Base-by-base conservation (phyloP, 2,113 vertebrate genomes). In the Gymnorhina tibicen region DNA sequence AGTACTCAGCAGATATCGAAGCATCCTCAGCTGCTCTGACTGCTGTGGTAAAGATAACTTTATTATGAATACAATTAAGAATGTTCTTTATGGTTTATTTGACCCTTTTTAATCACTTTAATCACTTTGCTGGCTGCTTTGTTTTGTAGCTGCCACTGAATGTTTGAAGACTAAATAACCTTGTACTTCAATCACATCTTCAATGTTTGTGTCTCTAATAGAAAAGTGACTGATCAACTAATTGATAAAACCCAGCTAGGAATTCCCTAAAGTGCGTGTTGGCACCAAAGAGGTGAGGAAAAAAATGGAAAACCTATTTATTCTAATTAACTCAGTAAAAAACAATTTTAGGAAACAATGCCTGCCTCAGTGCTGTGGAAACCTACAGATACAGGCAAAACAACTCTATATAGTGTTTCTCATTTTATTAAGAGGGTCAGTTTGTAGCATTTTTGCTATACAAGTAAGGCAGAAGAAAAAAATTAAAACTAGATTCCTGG, bases 31-130 rank as follows among this genome's bases (percentile, higher is more conserved):
- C 44, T 41, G 52, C 47, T 87, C 35, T 66, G 66, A 59, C 44
- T 88, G 64, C 49, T 64, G 32, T 70, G 35, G 47, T 75, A 80
- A 91, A 80, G 78, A 86, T 83, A 58, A 77, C 59, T 92, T 94
- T 70, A 86, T 92, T 92, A 50, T 72, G 27, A 93, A 89, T 83
- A 68, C 42, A 80, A 17, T 83, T 93, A 67, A 26, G 44, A 44
- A 46, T 81, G 66, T 70, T 92, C 35, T 81, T 89, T 90, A 68
- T 96, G 52, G 33, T 55, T 91, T 95, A 21, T 84, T 88, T 96
- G 85, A 87, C 76, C 88, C 69, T 86, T 81, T 90, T 91, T 16
- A 87, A 91, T 86, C 60, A 60, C 66, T 91, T 76, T 47, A 86
- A 84, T 86, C 37, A 33, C 79, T 87, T 92, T 74, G 22, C 32